phyloP scores from a whole-genome alignment of 2,888 invertebrate species.

The Orthosia gracilis region DNA sequence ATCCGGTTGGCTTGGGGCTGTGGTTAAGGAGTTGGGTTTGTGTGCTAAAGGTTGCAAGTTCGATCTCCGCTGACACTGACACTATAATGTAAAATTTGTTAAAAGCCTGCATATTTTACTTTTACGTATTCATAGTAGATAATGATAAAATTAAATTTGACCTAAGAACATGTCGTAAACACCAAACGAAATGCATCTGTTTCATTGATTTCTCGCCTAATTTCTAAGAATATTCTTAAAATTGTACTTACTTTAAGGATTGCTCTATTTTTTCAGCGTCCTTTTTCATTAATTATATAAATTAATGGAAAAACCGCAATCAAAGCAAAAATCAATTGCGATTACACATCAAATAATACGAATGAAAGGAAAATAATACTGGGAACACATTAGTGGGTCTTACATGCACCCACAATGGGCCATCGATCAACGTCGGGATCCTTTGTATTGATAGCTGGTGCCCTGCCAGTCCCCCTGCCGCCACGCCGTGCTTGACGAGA shows the following conservation, averaged over 20 bases:
- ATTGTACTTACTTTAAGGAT: no score
- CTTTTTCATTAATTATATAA: no score
- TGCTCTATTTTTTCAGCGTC: no score
- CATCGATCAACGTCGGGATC: slow-evolving; percentile 71
- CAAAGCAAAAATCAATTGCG: slow-evolving; percentile 18
- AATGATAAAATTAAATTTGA: no score
- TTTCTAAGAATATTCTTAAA: no score
- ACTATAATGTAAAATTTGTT: no score
- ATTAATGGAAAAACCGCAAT: background rate
- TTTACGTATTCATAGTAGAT: no score
- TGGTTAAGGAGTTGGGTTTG: background rate
- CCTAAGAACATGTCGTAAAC: no score
- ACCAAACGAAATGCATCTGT: no score
- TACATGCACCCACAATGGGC: slow-evolving; percentile 59
- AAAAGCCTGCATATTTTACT: no score
- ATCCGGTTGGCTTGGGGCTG: background rate
- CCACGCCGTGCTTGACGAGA: slow-evolving; percentile 37
- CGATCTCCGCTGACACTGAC: background rate
- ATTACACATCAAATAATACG: slow-evolving; percentile 39
- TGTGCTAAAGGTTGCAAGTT: background rate
- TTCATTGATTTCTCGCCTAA: no score
- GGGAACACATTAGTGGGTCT: slow-evolving; percentile 51
- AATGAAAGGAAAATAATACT: slow-evolving; percentile 46
- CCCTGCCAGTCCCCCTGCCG: slow-evolving; percentile 61
- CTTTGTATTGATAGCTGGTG: slow-evolving; percentile 69